Evolutionary conservation across 2,797 vertebrate genomes (phyloP).

Genomic region (Tarsius wallacei): DNA sequence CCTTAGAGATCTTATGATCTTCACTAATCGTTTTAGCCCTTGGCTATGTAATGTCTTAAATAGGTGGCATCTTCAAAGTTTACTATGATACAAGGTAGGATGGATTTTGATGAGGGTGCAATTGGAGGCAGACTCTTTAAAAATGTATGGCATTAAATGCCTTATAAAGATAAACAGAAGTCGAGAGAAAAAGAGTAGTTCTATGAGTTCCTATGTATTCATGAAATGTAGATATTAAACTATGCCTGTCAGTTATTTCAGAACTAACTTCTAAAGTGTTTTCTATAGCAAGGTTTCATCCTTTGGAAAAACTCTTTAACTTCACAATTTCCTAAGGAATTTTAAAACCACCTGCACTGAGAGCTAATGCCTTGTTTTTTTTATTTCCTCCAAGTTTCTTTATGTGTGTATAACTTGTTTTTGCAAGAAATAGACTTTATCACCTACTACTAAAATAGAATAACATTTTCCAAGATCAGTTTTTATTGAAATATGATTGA

Average conservation of each 20-base stretch:
- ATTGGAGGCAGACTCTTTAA: background rate
- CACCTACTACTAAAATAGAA: background rate
- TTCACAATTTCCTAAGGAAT: background rate
- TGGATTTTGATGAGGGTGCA: background rate
- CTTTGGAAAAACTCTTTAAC: background rate
- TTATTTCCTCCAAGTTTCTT: background rate
- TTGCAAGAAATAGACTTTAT: background rate
- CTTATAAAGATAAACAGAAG: background rate
- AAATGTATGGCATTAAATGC: background rate
- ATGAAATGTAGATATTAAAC: slow-evolving; percentile 3
- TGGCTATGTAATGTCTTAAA: background rate
- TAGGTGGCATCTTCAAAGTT: background rate
- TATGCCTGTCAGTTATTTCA: background rate
- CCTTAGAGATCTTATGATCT: background rate
- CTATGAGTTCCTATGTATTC: background rate
- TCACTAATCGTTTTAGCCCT: background rate
- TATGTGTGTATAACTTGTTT: background rate
- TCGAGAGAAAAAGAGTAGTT: background rate
- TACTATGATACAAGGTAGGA: background rate
- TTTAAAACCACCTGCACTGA: background rate
- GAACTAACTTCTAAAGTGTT: background rate
- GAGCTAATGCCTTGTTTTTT: background rate
- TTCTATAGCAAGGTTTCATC: background rate
- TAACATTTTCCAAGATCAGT: background rate
- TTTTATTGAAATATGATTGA: background rate